Conservation (phyloP, 2,113 vertebrate genomes). For the Chauna torquata region DNA sequence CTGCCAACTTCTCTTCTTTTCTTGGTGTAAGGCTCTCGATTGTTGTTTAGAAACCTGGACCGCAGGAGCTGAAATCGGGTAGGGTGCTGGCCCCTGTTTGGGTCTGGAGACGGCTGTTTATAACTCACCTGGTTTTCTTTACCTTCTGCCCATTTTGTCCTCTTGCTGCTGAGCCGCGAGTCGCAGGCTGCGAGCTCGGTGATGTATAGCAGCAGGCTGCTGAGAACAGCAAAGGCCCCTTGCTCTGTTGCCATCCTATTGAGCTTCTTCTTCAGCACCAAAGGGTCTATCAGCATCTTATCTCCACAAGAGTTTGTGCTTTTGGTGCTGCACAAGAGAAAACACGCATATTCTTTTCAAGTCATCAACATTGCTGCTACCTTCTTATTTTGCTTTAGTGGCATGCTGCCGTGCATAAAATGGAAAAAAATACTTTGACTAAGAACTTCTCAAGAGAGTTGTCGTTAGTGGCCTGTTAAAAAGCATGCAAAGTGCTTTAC, state of each 20-base stretch:
- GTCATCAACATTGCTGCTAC: background rate
- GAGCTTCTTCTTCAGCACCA: conserved; percentile 81
- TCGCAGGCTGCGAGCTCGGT: background rate
- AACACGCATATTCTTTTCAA: conserved; percentile 63
- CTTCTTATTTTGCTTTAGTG: conserved; percentile 28
- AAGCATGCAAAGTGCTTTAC: conserved; percentile 40
- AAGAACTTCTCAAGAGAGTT: background rate
- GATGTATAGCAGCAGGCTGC: conserved; percentile 84
- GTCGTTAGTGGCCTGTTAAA: conserved; percentile 48
- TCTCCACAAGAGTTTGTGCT: background rate
- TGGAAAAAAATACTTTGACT: background rate
- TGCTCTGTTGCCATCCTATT: conserved; percentile 68
- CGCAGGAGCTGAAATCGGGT: conserved; percentile 89
- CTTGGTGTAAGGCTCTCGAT: conserved; percentile 77
- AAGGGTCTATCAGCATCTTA: conserved; percentile 60
- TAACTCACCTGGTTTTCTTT: background rate
- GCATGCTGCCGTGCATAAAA: background rate
- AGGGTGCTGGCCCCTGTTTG: conserved; percentile 52
- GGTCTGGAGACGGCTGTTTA: background rate
- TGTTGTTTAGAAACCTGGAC: conserved; percentile 84
- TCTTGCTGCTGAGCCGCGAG: conserved; percentile 9
- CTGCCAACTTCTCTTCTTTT: conserved; percentile 85
- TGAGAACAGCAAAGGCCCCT: conserved; percentile 80
- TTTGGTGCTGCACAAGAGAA: conserved; percentile 79
- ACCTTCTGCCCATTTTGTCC: conserved; percentile 32